These are phyloP conservation scores for Cantharis flavilabris DNA, from an alignment of 2,888 invertebrate genomes.

Conservation along the genomic window DNA sequence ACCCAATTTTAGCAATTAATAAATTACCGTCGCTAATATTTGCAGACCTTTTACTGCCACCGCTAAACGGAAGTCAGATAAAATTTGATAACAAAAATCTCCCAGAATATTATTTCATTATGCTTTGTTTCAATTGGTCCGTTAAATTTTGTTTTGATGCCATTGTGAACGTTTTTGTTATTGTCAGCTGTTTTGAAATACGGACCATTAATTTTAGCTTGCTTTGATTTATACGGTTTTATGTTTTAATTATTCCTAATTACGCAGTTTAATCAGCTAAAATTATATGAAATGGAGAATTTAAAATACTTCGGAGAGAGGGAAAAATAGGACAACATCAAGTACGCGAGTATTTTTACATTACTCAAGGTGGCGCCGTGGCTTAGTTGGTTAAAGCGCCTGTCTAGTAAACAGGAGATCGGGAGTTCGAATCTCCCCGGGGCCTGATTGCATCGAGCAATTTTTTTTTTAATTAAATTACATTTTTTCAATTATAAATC, in stretches of 20 bases:
- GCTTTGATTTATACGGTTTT: not conserved
- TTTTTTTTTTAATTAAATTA: not conserved
- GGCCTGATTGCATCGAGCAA: conserved; percentile 52
- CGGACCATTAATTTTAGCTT: not conserved
- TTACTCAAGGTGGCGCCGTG: conserved; percentile 61
- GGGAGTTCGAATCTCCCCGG: conserved; percentile 69
- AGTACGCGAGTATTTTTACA: not conserved
- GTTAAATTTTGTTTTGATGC: not conserved
- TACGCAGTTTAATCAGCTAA: not conserved
- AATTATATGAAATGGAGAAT: not conserved
- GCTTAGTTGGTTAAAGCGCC: conserved; percentile 82
- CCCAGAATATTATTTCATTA: not conserved
- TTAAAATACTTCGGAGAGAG: not conserved
- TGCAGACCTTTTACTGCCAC: not conserved
- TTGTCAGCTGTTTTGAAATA: not conserved
- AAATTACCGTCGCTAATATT: not conserved
- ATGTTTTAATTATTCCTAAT: not conserved
- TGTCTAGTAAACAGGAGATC: conserved; percentile 74
- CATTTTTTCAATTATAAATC: not conserved
- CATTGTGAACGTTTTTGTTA: not conserved
- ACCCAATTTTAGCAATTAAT: not conserved
- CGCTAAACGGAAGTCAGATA: not conserved
- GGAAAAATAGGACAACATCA: not conserved
- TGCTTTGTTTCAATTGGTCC: not conserved
- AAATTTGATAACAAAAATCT: not conserved